Conservation (phyloP, 2,797 vertebrate species). For the Melopsittacus undulatus region DNA sequence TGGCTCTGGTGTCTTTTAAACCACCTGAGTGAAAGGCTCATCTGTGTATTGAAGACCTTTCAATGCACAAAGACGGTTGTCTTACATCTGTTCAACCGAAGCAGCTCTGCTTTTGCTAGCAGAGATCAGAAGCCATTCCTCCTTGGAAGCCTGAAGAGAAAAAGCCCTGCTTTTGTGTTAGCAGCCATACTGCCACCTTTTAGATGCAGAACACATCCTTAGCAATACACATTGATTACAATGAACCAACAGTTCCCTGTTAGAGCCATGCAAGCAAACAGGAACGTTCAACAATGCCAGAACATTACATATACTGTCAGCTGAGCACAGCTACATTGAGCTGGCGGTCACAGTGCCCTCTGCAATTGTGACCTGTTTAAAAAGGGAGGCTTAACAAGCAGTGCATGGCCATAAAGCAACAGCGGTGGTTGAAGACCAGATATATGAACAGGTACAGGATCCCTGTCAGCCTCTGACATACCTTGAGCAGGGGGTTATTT, state of each 20-base stretch:
- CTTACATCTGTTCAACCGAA: not conserved
- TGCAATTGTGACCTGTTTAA: not conserved
- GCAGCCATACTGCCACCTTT: not conserved
- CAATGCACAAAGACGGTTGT: not conserved
- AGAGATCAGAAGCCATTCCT: not conserved
- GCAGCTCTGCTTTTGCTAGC: not conserved
- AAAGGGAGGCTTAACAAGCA: conserved; percentile 13
- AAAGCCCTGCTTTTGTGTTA: not conserved
- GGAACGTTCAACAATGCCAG: conserved; percentile 37
- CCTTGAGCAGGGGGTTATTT: not conserved
- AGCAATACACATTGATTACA: conserved; percentile 28
- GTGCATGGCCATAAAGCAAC: not conserved
- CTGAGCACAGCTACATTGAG: conserved; percentile 14
- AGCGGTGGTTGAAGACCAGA: not conserved
- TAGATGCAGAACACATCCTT: conserved; percentile 8
- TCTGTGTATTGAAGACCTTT: not conserved
- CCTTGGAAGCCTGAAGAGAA: not conserved
- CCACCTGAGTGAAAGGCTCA: not conserved
- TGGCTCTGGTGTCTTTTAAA: not conserved
- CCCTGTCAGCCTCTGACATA: not conserved
- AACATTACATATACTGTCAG: conserved; percentile 41
- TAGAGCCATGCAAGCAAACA: conserved; percentile 16
- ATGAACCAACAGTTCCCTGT: conserved; percentile 34
- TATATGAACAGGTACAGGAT: not conserved
- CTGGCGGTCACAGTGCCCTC: not conserved